Evolutionary conservation across 1,140 invertebrate species (phyloP).

Genomic region (Drosophila littoralis): DNA sequence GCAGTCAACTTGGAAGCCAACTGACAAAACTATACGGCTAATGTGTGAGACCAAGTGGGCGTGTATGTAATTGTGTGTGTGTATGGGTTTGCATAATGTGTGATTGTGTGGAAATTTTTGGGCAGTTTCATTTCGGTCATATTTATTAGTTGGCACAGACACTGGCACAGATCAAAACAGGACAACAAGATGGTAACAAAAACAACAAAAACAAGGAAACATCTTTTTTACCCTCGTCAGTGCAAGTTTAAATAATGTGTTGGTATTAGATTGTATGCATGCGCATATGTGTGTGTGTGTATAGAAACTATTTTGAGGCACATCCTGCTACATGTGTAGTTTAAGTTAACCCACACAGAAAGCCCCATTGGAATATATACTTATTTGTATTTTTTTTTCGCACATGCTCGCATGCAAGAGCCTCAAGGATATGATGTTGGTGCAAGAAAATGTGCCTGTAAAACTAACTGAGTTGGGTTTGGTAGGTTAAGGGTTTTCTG

Average conservation of each 20-base stretch:
- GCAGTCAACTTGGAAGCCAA: conserved; percentile 81
- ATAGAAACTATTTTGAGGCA: conserved; percentile 63
- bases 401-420: conserved; percentile 22
- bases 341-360: conserved; percentile 45
- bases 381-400: conserved; percentile 38
- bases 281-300: conserved; percentile 13
- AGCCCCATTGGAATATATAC: conserved; percentile 14
- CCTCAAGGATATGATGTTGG: conserved; percentile 63
- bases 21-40: conserved; percentile 80
- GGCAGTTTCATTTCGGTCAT: conserved; percentile 84
- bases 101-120: conserved; percentile 83
- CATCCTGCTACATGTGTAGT: conserved; percentile 48
- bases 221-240: conserved; percentile 81
- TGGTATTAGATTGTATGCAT: conserved; percentile 21
- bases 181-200: conserved; percentile 66
- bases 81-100: conserved; percentile 71
- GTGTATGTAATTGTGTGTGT: conserved; percentile 21
- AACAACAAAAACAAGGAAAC: conserved; percentile 54
- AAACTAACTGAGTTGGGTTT: background rate
- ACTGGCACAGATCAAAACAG: conserved; percentile 69
- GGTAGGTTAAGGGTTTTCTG: conserved; percentile 13
- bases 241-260: conserved; percentile 71
- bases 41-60: conserved; percentile 56
- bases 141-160: conserved; percentile 83
- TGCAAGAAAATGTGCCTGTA: conserved; percentile 62